Evolutionary conservation across 2,797 vertebrate genomes (phyloP).

Genomic region (Myotis planiceps): DNA sequence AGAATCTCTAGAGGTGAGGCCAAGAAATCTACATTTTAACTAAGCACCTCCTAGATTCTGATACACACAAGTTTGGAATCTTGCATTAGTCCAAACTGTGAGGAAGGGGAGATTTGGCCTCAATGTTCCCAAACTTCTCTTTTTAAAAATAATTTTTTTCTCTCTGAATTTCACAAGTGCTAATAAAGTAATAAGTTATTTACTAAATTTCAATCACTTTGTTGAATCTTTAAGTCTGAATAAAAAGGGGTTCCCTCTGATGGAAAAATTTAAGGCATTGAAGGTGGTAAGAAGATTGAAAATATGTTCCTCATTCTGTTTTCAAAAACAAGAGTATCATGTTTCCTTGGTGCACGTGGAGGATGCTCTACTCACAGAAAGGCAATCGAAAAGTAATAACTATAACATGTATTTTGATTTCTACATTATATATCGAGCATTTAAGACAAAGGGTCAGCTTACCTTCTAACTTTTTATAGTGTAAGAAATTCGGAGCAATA

Average conservation of each 20-base stretch:
- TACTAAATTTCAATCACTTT: background rate
- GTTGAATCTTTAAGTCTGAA: background rate
- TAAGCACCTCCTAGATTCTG: background rate
- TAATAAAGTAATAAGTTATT: background rate
- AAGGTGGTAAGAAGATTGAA: background rate
- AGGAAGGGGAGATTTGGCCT: background rate
- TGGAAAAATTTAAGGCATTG: background rate
- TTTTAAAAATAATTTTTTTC: background rate
- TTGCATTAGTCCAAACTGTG: background rate
- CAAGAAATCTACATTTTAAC: background rate
- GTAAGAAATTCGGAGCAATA: background rate
- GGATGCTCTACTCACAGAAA: background rate
- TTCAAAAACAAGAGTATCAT: background rate
- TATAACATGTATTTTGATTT: background rate
- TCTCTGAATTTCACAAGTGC: background rate
- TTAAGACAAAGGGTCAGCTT: background rate
- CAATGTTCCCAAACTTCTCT: background rate
- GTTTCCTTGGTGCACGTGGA: background rate
- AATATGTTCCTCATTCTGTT: background rate
- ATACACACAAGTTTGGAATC: background rate
- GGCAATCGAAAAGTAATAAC: background rate
- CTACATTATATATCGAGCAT: background rate
- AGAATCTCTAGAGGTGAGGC: background rate
- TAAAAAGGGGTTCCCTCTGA: background rate
- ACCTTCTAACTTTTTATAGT: background rate